phyloP scores from a whole-genome alignment of 2,888 invertebrate species.

The Orthosia gracilis region DNA sequence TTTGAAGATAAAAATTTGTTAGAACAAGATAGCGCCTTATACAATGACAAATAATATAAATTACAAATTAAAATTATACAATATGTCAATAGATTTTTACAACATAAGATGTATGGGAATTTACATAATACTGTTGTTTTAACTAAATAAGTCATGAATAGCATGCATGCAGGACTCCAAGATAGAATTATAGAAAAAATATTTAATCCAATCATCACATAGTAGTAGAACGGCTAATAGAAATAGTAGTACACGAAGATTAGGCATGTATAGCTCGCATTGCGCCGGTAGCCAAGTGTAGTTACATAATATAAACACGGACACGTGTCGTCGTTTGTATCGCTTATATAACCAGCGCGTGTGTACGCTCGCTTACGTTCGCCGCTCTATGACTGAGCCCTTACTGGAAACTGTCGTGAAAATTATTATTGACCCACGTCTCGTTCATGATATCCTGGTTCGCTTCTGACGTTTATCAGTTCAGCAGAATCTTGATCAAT shows the following conservation, averaged over 20 bases:
- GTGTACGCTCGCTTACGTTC: constrained; percentile 67
- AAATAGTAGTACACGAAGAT: constrained; percentile 58
- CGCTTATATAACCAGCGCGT: constrained; percentile 74
- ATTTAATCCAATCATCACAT: constrained; percentile 56
- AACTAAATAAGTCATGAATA: not conserved
- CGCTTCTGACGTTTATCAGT: constrained; percentile 19
- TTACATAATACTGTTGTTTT: not conserved
- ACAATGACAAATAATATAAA: constrained; percentile 13
- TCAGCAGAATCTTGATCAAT: constrained; percentile 18
- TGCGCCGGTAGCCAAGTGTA: constrained; percentile 69
- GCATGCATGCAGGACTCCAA: not conserved
- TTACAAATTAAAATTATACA: not conserved
- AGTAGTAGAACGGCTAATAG: constrained; percentile 59
- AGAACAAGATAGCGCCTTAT: not conserved
- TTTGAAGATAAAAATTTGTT: not conserved
- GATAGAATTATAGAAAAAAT: constrained; percentile 15
- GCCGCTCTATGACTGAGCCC: constrained; percentile 51
- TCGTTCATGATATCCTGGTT: constrained; percentile 58
- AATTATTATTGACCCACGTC: constrained; percentile 57
- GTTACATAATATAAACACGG: constrained; percentile 83
- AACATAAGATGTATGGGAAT: not conserved
- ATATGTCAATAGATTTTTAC: not conserved
- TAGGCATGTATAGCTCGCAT: constrained; percentile 54
- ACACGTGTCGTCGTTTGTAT: constrained; percentile 78
- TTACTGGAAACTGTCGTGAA: constrained; percentile 56